Base-by-base conservation (phyloP, 1,140 invertebrate genomes). In the Drosophila rhopaloa region DNA sequence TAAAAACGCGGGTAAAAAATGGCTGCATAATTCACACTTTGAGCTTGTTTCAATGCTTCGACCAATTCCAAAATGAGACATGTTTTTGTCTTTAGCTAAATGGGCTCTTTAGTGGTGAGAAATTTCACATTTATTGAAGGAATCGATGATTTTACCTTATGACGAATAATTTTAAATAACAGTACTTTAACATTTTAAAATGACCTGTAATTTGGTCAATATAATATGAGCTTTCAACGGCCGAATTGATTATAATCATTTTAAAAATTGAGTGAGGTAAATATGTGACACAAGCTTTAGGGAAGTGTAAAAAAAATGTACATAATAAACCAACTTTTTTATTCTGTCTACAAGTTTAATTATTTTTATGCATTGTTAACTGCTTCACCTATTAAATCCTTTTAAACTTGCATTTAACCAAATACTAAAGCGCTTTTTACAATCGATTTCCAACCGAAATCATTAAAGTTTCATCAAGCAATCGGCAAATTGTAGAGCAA, bases 1-100 rank as follows among this genome's bases (percentile, higher is more conserved):
- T 72, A 51, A 72, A 68, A 73, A 72, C n/a, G 24, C 19, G n/a
- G 14, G 19, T n/a, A 53, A 76, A 76, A 81, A 79, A 76, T 74
- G 68, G 73, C 82, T 88, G 80, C 83, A 90, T 79, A 90, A 90
- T 82, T 90, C 79, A 88, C 83, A 88, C 83, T 84, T 83, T 58
- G 43, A 72, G 46, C 71, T 46, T 65, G 51, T 85, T 88, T 51
- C 65, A 40, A 55, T 56, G 56, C 46, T 48, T 59, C 16, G 32
- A 44, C 14, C 43, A 16, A 44, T 55, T 61, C 55, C 50, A 47
- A 67, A 84, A 88, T 58, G 59, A 77, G 62, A 35, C 40, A 46
- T 29, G 54, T 19, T 51, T 48, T 76, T 65, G 35, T 16, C 9
- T 19, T 13, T 37, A 38, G 37, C 62, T 50, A 43, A 75, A 51